Conservation (phyloP, 2,888 invertebrate species). For the Augiades crinisus region DNA sequence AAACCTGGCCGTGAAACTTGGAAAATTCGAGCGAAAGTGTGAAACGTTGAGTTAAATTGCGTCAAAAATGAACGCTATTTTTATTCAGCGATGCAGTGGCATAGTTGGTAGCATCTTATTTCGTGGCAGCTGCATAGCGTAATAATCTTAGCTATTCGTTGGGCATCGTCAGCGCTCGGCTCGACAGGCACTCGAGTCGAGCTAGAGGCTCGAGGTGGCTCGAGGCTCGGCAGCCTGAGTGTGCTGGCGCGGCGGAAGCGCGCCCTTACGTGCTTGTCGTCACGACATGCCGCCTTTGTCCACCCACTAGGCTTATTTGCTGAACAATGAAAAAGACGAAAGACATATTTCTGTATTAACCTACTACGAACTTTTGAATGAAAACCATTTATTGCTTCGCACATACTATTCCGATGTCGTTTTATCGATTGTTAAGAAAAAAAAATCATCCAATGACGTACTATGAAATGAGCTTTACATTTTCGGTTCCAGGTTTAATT, state of each 20-base stretch:
- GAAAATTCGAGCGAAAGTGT: constrained; percentile 11
- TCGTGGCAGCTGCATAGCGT: constrained; percentile 58
- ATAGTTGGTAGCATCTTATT: constrained; percentile 58
- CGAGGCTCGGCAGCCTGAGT: constrained; percentile 56
- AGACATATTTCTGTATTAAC: constrained; percentile 62
- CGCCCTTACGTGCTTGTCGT: constrained; percentile 73
- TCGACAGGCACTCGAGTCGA: constrained; percentile 65
- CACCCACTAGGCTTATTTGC: constrained; percentile 80
- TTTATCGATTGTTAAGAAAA: background rate
- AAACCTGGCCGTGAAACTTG: background rate
- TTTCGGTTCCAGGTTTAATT: constrained; percentile 49
- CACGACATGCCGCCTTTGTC: constrained; percentile 77
- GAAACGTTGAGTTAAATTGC: constrained; percentile 16
- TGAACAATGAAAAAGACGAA: constrained; percentile 79
- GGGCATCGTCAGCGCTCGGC: constrained; percentile 71
- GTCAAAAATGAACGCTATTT: constrained; percentile 20
- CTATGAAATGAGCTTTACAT: background rate
- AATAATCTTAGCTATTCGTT: constrained; percentile 69
- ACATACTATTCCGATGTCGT: background rate
- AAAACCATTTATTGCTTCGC: constrained; percentile 10
- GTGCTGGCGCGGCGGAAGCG: constrained; percentile 78
- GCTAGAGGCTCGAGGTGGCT: constrained; percentile 49
- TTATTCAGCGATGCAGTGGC: constrained; percentile 36
- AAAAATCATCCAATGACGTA: no score
- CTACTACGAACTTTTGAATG: constrained; percentile 37